Evolutionary conservation across 2,797 vertebrate species (phyloP).

Genomic region (Periparus ater): DNA sequence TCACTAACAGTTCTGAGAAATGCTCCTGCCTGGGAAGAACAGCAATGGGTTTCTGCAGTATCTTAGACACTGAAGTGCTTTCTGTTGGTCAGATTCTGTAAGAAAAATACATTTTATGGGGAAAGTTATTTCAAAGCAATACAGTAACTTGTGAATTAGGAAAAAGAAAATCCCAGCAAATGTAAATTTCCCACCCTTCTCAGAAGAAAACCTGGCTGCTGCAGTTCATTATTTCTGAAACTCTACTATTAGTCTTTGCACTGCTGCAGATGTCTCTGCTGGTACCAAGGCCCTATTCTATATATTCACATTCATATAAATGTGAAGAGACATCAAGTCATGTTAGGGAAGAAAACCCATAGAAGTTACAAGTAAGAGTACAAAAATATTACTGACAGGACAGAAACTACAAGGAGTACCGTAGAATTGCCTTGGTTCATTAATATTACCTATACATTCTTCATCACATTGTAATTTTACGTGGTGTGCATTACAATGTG

Average conservation of each 20-base stretch:
- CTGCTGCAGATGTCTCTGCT: background rate
- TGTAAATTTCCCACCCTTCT: background rate
- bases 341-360: background rate
- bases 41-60: background rate
- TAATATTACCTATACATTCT: background rate
- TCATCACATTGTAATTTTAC: accelerated
- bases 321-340: background rate
- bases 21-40: background rate
- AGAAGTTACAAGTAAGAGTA: background rate
- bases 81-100: background rate
- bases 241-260: background rate
- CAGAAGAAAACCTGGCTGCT: background rate
- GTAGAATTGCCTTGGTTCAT: background rate
- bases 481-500: background rate
- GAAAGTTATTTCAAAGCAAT: background rate
- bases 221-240: background rate
- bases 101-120: background rate
- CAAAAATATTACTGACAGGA: background rate
- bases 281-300: background rate
- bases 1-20: background rate
- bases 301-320: background rate
- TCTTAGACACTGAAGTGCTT: background rate
- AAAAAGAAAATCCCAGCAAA: background rate
- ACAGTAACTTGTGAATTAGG: background rate
- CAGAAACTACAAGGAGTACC: background rate